Evolutionary conservation across 2,888 invertebrate genomes (phyloP), one percentile per base, ranked within the genome.

Genomic region (Ypsolopha sequella): DNA sequence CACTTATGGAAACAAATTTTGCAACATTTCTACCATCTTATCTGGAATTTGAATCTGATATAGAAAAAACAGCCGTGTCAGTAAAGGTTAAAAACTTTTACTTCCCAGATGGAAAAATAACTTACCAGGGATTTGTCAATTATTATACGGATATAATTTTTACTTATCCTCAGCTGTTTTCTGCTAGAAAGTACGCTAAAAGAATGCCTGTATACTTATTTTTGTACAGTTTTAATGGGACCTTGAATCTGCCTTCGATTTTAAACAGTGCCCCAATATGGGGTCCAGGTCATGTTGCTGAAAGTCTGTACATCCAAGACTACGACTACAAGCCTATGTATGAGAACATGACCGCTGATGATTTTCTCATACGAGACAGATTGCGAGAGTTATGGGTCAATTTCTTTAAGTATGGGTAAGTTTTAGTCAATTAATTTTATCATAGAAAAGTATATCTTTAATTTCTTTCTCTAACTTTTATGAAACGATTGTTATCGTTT

Each of bases 341-440:
- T 36, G 36, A 35, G 11, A 41, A 47, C 24, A 47, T 45, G 49
- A 50, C 50, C 2, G 36, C 41, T 7, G 14, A 35, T 14, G 50
- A 52, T 13, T 10, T 14, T 6, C 10, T 50, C 11, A 38, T 52
- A 1, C 45, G 41, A 24, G 35, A 50, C 7, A 35, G 33, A 6
- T 34, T 52, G 2, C 34, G 45, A n/a, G 45, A 46, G 24, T 46
- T 50, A 35, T 52, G 50, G 46, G 6, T 33, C 6, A 46, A 52
- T 35, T 50, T 52, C 14, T 34, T 45, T 8, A 50, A 41, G 34
- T 41, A 14, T 34, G 50, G 52, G 52, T 52, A 1, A 52, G 48
- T 38, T 10, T 14, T 14, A 34, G 3, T 6, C 33, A n/a, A 11
- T 24, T 46, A 24, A 10, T 46, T n/a, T 10, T 34, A 33, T 46